Conservation (phyloP, 2,113 vertebrate species). For the Centropristis striata region DNA sequence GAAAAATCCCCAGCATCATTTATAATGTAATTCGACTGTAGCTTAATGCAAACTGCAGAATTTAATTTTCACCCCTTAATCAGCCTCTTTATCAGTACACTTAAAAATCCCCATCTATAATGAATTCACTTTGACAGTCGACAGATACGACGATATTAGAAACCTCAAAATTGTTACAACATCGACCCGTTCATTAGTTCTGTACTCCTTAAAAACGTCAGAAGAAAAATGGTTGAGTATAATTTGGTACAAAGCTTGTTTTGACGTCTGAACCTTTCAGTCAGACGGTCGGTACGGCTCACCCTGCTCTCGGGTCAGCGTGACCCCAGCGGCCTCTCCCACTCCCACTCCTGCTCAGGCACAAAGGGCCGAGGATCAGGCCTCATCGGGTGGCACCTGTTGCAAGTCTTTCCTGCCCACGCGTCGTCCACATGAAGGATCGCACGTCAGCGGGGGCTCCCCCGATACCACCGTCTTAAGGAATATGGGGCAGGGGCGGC, state of each 20-base stretch:
- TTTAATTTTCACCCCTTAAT: background rate
- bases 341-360: conserved; percentile 82
- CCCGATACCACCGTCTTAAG: conserved; percentile 53
- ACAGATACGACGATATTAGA: background rate
- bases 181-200: conserved; percentile 40
- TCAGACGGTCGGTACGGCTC: conserved; percentile 66
- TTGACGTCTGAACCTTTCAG: conserved; percentile 57
- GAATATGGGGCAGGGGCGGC: conserved; percentile 59
- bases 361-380: conserved; percentile 77
- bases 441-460: conserved; percentile 68
- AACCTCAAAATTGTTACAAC: conserved; percentile 1
- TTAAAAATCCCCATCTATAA: background rate
- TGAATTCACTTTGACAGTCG: conserved; percentile 4
- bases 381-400: conserved; percentile 83
- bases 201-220: conserved; percentile 53
- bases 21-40: background rate
- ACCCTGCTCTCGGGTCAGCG: conserved; percentile 67
- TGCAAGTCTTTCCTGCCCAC: conserved; percentile 82
- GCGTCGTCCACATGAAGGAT: conserved; percentile 84
- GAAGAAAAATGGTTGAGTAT: conserved; percentile 59
- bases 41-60: background rate
- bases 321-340: conserved; percentile 84
- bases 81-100: background rate
- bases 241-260: conserved; percentile 58
- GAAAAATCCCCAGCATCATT: background rate